Conservation (phyloP, 2,888 invertebrate species). For the Notocelia uddmanniana region DNA sequence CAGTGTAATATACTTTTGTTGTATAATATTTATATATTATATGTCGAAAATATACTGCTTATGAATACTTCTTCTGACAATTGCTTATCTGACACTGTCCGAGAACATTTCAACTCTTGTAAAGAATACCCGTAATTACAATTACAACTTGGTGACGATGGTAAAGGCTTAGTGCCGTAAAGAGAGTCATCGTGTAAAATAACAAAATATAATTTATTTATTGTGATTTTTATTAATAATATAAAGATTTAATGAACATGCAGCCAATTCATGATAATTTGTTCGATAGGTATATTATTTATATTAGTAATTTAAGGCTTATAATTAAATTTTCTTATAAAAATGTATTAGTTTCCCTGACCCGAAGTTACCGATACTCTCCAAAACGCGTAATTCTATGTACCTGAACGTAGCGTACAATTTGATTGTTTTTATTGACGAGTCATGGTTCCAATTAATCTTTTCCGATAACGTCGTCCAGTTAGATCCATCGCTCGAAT, state of each 20-base stretch:
- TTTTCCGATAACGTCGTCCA: constrained; percentile 63
- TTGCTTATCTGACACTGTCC: neutral
- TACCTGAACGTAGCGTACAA: constrained; percentile 60
- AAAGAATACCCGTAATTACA: neutral
- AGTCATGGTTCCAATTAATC: constrained; percentile 59
- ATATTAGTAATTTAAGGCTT: neutral
- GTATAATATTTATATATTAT: neutral
- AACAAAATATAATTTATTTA: neutral
- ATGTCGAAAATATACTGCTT: neutral
- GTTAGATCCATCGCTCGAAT: constrained; percentile 59
- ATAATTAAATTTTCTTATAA: constrained; percentile 52
- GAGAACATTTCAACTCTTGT: neutral
- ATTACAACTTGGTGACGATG: too few relatives aligned
- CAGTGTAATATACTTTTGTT: neutral
- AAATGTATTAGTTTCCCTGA: constrained; percentile 68
- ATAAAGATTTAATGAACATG: neutral
- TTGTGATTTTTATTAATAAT: neutral
- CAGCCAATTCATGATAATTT: neutral
- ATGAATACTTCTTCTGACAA: neutral
- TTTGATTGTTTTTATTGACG: constrained; percentile 60
- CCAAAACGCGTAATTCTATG: constrained; percentile 63
- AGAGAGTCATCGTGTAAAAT: neutral
- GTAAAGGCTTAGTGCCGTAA: too few relatives aligned
- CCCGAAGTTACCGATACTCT: constrained; percentile 68
- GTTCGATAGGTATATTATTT: too few relatives aligned